These are phyloP conservation scores for Melanaphis sacchari DNA, from an alignment of 1,140 invertebrate genomes.

Conservation along the genomic window DNA sequence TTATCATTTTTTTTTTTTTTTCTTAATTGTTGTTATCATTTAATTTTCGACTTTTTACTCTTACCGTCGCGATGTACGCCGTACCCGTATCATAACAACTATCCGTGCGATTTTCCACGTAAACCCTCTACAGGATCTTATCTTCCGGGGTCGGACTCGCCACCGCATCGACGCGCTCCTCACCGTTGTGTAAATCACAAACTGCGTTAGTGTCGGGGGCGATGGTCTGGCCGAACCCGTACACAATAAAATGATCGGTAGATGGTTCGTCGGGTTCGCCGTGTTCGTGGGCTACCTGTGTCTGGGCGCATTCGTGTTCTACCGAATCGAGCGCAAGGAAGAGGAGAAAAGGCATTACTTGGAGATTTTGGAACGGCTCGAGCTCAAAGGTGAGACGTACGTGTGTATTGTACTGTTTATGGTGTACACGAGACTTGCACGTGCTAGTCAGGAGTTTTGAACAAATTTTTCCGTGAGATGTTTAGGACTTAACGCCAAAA, in stretches of 20 bases:
- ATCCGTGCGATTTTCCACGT: neutral
- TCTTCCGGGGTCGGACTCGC: neutral
- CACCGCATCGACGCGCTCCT: neutral
- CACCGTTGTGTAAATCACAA: neutral
- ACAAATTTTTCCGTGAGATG: too few species aligned
- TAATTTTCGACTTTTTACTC: neutral
- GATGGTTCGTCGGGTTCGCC: constrained; percentile 77
- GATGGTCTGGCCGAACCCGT: constrained; percentile 73
- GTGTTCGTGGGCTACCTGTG: constrained; percentile 79
- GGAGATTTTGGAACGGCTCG: constrained; percentile 70
- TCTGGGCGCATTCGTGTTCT: constrained; percentile 79
- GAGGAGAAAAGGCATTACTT: constrained; percentile 69
- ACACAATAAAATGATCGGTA: constrained; percentile 61
- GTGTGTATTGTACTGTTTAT: neutral
- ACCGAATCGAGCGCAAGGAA: constrained; percentile 75
- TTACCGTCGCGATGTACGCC: neutral
- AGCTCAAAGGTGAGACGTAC: constrained; percentile 70
- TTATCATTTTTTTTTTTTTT: constrained; percentile 65
- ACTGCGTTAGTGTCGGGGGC: constrained; percentile 65
- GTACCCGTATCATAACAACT: neutral
- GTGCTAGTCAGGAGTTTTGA: neutral
- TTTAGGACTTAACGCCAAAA: too few species aligned
- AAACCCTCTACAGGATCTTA: neutral
- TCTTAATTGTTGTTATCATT: neutral
- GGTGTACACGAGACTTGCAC: neutral